Base-by-base conservation (phyloP, 1,140 invertebrate species). In the Drosophila aff. region DNA sequence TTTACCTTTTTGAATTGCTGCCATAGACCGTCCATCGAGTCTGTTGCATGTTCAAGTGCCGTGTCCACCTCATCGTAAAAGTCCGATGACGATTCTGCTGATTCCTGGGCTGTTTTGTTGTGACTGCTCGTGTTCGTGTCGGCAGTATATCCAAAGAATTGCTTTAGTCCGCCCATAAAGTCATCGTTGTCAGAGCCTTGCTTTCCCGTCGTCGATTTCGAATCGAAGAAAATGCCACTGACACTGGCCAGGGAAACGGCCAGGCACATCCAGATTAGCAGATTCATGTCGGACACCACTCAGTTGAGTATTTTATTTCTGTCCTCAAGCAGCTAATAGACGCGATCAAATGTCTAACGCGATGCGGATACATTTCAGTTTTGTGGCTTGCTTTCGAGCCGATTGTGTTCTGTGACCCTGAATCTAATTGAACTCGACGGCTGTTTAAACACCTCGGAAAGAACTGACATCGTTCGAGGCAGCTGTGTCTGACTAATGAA, bases 1-100 rank as follows among this genome's bases (percentile, higher is more conserved):
- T 58, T 79, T 86, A 86, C 82, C 67, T 82, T 80, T 62, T 46
- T 76, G 33, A 87, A 87, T 57, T 80, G 50, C 50, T 74, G 72
- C 79, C 72, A 87, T 1, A 87, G 43, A 44, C 49, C 46, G 36
- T 80, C 62, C 16, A 79, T 64, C 3, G 38, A 69, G 26, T 74
- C 68, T 44, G 72, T 76, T 74, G 83, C 76, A 53, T 76, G 53
- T 55, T 69, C 49, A 11, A 85, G 44, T 33, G 82, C 76, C 46
- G 59, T 76, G 41, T 84, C 77, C 75, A 81, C 58, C 52, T 81
- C 81, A 69, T 68, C 66, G 26, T 60, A 33, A 43, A 74, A 23
- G 10, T 31, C 59, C 18, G 40, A 41, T 28, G 65, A 49, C n/a
- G 65, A 47, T 6, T 43, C 49, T 7, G 40, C 15, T 26, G 46